These are phyloP conservation scores for Lepidocolaptes lacrymiger DNA, from an alignment of 2,797 vertebrate species.

Conservation along the genomic window DNA sequence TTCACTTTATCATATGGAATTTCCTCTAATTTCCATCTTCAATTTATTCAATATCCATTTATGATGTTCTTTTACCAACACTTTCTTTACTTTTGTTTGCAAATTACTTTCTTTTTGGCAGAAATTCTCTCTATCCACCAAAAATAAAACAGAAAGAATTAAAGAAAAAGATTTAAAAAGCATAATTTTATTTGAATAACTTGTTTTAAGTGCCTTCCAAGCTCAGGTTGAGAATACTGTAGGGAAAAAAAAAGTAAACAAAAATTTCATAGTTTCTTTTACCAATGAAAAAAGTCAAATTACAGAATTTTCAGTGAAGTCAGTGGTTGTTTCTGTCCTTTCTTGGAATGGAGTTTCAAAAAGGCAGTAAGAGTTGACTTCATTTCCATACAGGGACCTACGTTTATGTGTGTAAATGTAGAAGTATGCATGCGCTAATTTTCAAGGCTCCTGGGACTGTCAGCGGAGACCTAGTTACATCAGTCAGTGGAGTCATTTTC, in stretches of 20 bases:
- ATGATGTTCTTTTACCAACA: neutral
- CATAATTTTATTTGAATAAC: neutral
- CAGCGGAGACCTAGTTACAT: neutral
- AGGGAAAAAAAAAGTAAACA: neutral
- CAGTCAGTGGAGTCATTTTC: neutral
- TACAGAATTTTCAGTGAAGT: neutral
- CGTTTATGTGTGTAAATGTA: neutral
- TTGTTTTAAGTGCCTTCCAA: neutral
- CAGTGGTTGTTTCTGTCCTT: neutral
- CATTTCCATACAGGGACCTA: neutral
- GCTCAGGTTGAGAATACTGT: neutral
- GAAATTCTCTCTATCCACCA: neutral
- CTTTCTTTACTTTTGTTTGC: neutral
- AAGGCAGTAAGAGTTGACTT: neutral
- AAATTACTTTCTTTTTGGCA: neutral
- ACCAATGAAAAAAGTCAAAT: neutral
- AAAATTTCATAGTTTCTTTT: neutral
- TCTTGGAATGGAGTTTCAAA: neutral
- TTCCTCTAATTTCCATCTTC: neutral
- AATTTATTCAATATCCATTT: neutral
- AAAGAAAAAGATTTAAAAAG: neutral
- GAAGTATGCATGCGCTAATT: neutral
- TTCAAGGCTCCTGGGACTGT: neutral
- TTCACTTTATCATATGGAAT: neutral
- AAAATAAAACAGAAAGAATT: neutral